Evolutionary conservation across 2,797 vertebrate genomes (phyloP), one percentile per base, ranked within the genome.

Genomic region (Peromyscus melanophrys): DNA sequence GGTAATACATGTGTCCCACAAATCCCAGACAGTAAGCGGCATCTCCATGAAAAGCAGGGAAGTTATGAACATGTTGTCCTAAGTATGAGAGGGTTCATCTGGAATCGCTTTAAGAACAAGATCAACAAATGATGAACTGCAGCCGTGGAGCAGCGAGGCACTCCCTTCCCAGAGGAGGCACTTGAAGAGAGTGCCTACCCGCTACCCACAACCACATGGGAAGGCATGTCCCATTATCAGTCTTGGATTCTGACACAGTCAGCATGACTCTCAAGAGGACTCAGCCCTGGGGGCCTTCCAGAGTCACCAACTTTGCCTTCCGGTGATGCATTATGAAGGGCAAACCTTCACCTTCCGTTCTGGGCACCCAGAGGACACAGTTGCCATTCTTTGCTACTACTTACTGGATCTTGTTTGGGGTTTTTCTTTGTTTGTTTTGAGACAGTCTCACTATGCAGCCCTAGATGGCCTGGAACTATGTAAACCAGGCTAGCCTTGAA

Each of bases 141-240:
- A 61, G 71, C 67, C 11, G 2, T 0, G 1, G 5, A 9, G 78
- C 49, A 31, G 14, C 2, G 0, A 19, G 67, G 86, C 52, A 4
- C 37, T 59, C 65, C 34, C 46, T 34, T 25, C 46, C 34, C 85
- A 87, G 13, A 29, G 46, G 49, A 67, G 43, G 6, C 17, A 14
- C 29, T 43, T 31, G 43, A 49, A 16, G 27, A 49, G 23, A 71
- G 19, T 34, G 71, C 17, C 81, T 43, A 43, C 13, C 59, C 10
- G 8, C 71, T 59, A 61, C 73, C 76, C 6, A 43, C 17, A 40
- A n/a, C 81, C 97, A 93, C 90, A 95, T 93, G 92, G 92, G 85
- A 89, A 93, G 49, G 31, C 37, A 1, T 2, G 46, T 6, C 80
- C 67, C 49, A 1, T 77, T 84, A 96, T 96, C 95, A 87, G 76